Evolutionary conservation across 2,888 invertebrate genomes (phyloP).

Genomic region (Folsomia candida): DNA sequence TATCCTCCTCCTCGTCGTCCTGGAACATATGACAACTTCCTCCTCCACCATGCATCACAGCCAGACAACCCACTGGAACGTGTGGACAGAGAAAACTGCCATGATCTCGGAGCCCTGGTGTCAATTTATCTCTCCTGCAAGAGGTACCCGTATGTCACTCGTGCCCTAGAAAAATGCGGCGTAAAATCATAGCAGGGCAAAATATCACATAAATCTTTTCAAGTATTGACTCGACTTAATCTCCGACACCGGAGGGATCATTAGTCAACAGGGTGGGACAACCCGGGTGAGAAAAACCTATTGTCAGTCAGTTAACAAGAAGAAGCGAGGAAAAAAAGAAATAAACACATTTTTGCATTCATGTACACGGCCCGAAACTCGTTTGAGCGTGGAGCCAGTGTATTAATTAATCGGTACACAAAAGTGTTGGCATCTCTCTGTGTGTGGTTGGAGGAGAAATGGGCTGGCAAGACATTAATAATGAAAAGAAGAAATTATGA

Average conservation of each 20-base stretch:
- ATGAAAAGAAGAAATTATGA: background rate
- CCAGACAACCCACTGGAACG: background rate
- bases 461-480: background rate
- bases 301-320: too few relatives aligned
- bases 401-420: background rate
- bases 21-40: background rate
- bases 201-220: conserved; percentile 3
- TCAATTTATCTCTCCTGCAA: too few relatives aligned
- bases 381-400: too few relatives aligned
- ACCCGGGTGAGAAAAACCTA: background rate
- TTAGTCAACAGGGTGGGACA: background rate
- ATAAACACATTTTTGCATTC: background rate
- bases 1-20: background rate
- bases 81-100: background rate
- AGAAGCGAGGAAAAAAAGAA: too few relatives aligned
- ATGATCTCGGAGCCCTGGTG: background rate
- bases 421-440: background rate
- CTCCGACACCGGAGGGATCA: background rate
- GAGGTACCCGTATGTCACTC: too few relatives aligned
- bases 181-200: background rate
- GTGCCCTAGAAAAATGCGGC: background rate
- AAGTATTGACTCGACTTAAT: background rate
- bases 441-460: background rate
- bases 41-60: too few relatives aligned
- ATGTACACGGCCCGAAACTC: too few relatives aligned